Conservation (phyloP, 2,888 invertebrate genomes). For the Amaurobius ferox region DNA sequence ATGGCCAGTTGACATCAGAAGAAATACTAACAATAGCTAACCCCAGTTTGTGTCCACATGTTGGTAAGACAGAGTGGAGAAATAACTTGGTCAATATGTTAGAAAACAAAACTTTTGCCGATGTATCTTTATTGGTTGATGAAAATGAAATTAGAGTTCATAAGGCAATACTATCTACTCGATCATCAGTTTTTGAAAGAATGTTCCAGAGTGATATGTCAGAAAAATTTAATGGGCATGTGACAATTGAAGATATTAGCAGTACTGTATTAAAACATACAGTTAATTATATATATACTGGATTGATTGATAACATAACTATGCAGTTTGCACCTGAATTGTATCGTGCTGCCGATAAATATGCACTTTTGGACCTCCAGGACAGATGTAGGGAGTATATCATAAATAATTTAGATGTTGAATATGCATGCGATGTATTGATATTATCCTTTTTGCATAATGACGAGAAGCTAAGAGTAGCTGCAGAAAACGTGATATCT, state of each 20-base stretch:
- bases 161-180: background rate
- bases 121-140: background rate
- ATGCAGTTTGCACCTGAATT: background rate
- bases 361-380: background rate
- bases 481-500: background rate
- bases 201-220: constrained; percentile 5
- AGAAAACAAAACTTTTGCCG: background rate
- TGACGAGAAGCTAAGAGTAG: constrained; percentile 1
- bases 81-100: background rate
- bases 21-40: background rate
- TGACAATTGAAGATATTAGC: background rate
- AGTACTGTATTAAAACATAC: background rate
- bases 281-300: background rate
- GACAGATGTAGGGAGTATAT: background rate
- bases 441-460: background rate
- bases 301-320: background rate
- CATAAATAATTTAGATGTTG: background rate
- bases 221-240: background rate
- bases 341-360: constrained; percentile 21
- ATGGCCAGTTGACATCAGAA: background rate
- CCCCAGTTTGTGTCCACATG: background rate
- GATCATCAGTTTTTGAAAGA: background rate
- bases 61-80: background rate
- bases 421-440: constrained; percentile 8
- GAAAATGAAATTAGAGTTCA: constrained; percentile 3